These are phyloP conservation scores for Chaetops frenatus DNA, from an alignment of 2,113 vertebrate species.

Conservation along the genomic window DNA sequence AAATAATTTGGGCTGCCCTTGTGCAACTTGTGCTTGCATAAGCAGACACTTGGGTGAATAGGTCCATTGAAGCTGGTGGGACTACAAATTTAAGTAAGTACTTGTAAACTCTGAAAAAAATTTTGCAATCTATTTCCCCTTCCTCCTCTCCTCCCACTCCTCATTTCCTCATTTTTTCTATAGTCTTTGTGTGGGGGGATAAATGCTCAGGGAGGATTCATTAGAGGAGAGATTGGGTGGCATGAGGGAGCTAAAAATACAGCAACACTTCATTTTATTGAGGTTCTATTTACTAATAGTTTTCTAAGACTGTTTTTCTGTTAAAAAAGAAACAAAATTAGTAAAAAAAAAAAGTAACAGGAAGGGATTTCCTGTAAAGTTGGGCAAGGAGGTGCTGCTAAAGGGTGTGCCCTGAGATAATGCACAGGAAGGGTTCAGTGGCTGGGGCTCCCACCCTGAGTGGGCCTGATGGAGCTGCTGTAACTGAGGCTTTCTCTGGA, in stretches of 20 bases:
- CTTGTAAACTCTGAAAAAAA: constrained; percentile 5
- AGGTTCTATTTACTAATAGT: background rate
- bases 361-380: constrained; percentile 3
- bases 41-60: constrained; percentile 46
- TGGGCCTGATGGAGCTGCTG: background rate
- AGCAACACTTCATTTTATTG: background rate
- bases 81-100: constrained; percentile 43
- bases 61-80: constrained; percentile 33
- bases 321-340: background rate
- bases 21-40: constrained; percentile 57
- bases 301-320: background rate
- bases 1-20: constrained; percentile 52
- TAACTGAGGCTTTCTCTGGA: background rate
- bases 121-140: constrained; percentile 35
- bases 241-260: background rate
- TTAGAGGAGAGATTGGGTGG: background rate
- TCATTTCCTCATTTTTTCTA: constrained; percentile 23
- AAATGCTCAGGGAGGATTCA: background rate
- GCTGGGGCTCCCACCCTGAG: background rate
- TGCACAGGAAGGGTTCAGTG: background rate
- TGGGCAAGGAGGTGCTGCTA: background rate
- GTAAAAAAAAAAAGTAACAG: background rate
- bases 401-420: background rate
- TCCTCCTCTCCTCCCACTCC: background rate
- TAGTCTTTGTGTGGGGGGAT: background rate